Evolutionary conservation across 92 coral and sea anemone species (phyloP), one percentile per base, ranked within the genome.

Genomic region (Bergia sp.): DNA sequence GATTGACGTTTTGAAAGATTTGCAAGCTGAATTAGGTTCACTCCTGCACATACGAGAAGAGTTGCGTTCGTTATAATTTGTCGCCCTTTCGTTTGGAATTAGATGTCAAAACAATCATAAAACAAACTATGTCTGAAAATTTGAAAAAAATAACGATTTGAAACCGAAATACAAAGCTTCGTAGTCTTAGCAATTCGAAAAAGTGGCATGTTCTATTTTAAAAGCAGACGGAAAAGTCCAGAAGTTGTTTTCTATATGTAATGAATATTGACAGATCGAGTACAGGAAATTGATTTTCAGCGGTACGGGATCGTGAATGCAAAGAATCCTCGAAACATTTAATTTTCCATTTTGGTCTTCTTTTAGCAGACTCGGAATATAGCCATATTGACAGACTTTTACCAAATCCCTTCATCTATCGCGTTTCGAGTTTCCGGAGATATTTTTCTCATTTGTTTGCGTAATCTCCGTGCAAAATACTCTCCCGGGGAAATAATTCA

Each of bases 361-460:
- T 43, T 29, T 23, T 43, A 10, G 79, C 29, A 84, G 79, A 45
- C 64, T 69, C 29, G 21, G 37, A 50, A 65, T 55, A 37, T 18
- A 4, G 77, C 3, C 3, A 65, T 72, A 84, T 16, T 84, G 87
- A 84, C 87, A 84, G 87, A 84, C 75, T 21, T 16, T 72, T 47
- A 47, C 61, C 78, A 84, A 84, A 84, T 84, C 57, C 79, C 61
- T 84, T 69, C 66, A 69, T n/a, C 42, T 84, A 23, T 44, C 41
- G 61, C 65, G 87, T 84, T 84, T 84, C 87, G 77, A 84, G 87
- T 84, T 84, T 84, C 87, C 79, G 41, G 58, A 84, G 74, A 8
- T 44, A 84, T 84, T 84, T 47, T 44, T 71, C 29, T 71, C 87
- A 67, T 72, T 84, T 84, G 65, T 38, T 16, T 44, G 79, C 23